phyloP scores from a whole-genome alignment of 1,140 invertebrate species.

The Aphaenogaster ashmeadi region DNA sequence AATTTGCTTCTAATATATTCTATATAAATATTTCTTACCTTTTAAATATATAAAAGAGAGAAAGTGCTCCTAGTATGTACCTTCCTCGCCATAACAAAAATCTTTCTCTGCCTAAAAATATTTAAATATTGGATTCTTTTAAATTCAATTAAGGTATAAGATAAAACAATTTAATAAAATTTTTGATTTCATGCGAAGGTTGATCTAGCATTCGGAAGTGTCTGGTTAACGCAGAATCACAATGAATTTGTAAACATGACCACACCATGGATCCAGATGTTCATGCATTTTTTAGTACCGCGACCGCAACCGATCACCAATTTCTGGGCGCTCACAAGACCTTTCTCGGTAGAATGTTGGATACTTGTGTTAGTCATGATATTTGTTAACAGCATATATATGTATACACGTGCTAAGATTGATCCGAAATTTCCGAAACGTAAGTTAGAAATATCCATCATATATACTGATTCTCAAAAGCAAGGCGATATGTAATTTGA shows the following conservation, averaged over 20 bases:
- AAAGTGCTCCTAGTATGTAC: not conserved
- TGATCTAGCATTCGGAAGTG: slow-evolving; percentile 80
- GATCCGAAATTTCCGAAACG: slow-evolving; percentile 77
- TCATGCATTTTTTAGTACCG: slow-evolving; percentile 80
- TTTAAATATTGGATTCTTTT: slow-evolving; percentile 1
- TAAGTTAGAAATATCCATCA: slow-evolving; percentile 61
- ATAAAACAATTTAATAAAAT: not conserved
- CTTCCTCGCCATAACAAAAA: not conserved
- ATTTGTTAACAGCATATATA: slow-evolving; percentile 68
- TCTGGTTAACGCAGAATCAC: slow-evolving; percentile 77
- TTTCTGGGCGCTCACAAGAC: slow-evolving; percentile 82
- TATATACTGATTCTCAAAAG: not conserved
- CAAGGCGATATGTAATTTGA: not conserved
- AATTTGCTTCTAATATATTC: slow-evolving; percentile 17
- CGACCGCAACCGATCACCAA: slow-evolving; percentile 77
- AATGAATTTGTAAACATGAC: slow-evolving; percentile 73
- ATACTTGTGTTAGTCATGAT: slow-evolving; percentile 67
- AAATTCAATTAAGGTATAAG: not conserved
- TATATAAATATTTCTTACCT: not conserved
- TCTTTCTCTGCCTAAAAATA: not conserved
- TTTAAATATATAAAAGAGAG: not conserved
- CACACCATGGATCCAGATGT: slow-evolving; percentile 77
- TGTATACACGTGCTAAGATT: slow-evolving; percentile 72
- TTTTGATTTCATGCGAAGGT: slow-evolving; percentile 62
- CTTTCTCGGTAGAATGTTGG: slow-evolving; percentile 79